Evolutionary conservation across 2,797 vertebrate species (phyloP).

Genomic region (Acipenser transmontanus): DNA sequence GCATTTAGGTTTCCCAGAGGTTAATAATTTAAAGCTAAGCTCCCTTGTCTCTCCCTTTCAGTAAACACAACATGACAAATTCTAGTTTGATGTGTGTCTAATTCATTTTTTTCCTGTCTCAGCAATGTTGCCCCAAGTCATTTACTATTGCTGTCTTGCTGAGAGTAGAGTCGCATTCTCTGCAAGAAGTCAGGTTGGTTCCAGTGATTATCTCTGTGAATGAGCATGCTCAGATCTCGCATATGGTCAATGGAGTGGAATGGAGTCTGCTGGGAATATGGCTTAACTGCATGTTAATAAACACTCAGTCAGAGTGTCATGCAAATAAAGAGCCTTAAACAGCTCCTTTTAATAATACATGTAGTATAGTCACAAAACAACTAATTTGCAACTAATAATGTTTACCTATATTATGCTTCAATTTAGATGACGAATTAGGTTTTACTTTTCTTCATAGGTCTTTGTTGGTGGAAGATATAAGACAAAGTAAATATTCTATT

Average conservation of each 20-base stretch:
- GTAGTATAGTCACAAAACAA: conserved; percentile 17
- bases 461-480: conserved; percentile 18
- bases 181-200: conserved; percentile 51
- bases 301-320: conserved; percentile 46
- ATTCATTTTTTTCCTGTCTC: conserved; percentile 54
- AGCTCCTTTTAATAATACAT: conserved; percentile 33
- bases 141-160: conserved; percentile 56
- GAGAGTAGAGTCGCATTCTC: conserved; percentile 54
- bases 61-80: conserved; percentile 44
- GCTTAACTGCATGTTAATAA: conserved; percentile 59
- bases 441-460: conserved; percentile 13
- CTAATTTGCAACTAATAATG: neutral
- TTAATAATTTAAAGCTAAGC: conserved; percentile 29
- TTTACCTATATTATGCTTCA: neutral
- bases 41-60: conserved; percentile 42
- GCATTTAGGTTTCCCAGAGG: conserved; percentile 21
- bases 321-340: conserved; percentile 50
- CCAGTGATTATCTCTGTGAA: conserved; percentile 51
- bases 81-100: conserved; percentile 59
- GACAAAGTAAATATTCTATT: conserved; percentile 20
- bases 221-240: conserved; percentile 38
- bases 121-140: conserved; percentile 51
- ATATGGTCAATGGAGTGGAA: conserved; percentile 42
- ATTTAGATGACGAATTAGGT: neutral
- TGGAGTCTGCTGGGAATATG: conserved; percentile 36